Base-by-base conservation (phyloP, 2,113 vertebrate genomes). In the Lasiurus cinereus region DNA sequence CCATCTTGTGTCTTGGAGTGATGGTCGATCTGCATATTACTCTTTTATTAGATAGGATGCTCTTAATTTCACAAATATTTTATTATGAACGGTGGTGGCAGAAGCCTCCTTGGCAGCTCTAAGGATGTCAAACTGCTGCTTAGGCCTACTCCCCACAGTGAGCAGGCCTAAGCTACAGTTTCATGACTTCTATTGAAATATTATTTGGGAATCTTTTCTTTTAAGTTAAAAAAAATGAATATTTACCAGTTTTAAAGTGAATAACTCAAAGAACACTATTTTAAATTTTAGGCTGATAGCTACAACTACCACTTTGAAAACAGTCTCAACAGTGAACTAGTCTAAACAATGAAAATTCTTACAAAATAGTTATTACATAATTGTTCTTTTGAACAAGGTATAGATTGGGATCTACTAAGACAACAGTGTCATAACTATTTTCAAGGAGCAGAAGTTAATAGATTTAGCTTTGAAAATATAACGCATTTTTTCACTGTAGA, bases 11-110 rank as follows among this genome's bases (percentile, higher is more conserved):
- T 39, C 39, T 39, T 39, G 39, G 39, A 39, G 39, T 39, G 39
- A 39, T 39, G 39, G 39, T 39, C 39, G 5, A 39, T 39, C 39
- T 39, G 39, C 39, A 39, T 39, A 39, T 39, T 39, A 39, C 39
- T 39, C 39, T 39, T 39, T 39, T 5, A 39, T 39, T 39, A 39
- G 39, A 39, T 39, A 39, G 39, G 39, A 36, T 82, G 22, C 31
- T 86, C 8, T 86, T 82, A 80, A 66, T 72, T 93, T 83, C 43
- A 82, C 27, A 94, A 66, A 83, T 78, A 33, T 67, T 72, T 86
- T 11, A 54, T 83, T 67, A 9, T 72, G 52, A 69, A 2, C 8
- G 4, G 59, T 1, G 8, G 56, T 59, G 24, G 59, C 1, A 1
- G 59, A 24, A 62, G 59, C 21, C 24, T 62, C 24, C 59, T 62